Percentiles rank a stretch among this genome's conserved stretches.
Conservation (phyloP, 2,113 vertebrate species). For the Myotis davidii region DNA sequence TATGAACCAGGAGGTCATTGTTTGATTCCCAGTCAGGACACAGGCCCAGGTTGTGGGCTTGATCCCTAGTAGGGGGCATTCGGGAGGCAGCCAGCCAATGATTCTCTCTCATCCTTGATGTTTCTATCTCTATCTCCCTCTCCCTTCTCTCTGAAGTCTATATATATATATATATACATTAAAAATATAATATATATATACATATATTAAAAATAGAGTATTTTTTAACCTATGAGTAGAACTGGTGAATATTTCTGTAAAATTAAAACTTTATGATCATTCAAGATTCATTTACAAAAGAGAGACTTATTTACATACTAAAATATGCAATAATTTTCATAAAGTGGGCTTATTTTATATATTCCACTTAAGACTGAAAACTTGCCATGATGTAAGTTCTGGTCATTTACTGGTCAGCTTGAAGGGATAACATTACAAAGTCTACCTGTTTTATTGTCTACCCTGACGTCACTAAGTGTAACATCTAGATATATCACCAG, state of each 20-base stretch:
- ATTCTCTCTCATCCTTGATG: too few species aligned
- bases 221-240: background rate
- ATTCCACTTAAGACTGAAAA: background rate
- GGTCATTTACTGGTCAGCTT: background rate
- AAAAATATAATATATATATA: too few species aligned
- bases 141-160: too few species aligned
- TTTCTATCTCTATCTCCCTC: too few species aligned
- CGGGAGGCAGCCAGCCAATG: too few species aligned
- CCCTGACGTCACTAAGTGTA: background rate
- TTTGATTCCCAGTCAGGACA: too few species aligned
- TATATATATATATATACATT: too few species aligned
- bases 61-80: too few species aligned
- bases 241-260: conserved; percentile 22
- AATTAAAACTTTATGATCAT: background rate
- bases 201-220: background rate
- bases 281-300: background rate
- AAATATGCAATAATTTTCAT: conserved; percentile 29
- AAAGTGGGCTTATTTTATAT: background rate
- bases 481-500: background rate
- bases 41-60: too few species aligned
- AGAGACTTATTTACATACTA: background rate
- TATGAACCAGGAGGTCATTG: too few species aligned
- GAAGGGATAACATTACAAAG: background rate
- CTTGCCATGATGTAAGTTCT: background rate
- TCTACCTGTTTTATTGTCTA: background rate